phyloP scores from a whole-genome alignment of 1,140 invertebrate genomes.

The Zaprionus inermis region DNA sequence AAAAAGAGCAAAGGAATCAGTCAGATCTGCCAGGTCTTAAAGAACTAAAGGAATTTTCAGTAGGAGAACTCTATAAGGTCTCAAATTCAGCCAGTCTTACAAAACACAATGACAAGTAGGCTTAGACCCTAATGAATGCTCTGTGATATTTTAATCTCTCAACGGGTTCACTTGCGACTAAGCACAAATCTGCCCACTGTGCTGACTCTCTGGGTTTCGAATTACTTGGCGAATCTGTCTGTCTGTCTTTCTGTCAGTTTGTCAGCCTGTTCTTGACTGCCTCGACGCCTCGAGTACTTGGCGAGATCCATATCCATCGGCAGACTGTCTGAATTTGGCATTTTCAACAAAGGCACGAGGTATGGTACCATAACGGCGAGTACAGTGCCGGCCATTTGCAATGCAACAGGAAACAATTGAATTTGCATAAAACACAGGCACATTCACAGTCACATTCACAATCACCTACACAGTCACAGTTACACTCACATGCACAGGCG shows the following conservation, averaged over 20 bases:
- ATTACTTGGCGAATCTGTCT: neutral
- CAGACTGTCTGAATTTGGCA: slow-evolving; percentile 34
- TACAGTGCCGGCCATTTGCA: slow-evolving; percentile 59
- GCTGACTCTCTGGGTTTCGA: neutral
- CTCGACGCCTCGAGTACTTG: slow-evolving; percentile 28
- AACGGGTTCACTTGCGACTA: neutral
- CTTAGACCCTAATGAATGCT: neutral
- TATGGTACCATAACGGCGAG: slow-evolving; percentile 18
- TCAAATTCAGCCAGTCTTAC: too few relatives aligned
- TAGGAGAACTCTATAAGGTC: too few relatives aligned
- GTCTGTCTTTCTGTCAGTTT: neutral
- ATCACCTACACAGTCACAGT: neutral
- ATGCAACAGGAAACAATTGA: slow-evolving; percentile 80
- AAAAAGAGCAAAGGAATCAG: too few relatives aligned
- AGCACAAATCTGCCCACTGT: neutral
- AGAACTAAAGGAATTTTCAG: too few relatives aligned
- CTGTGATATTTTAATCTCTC: neutral
- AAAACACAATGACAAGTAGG: neutral
- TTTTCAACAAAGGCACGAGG: slow-evolving; percentile 7
- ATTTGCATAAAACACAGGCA: slow-evolving; percentile 77
- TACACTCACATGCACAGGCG: slow-evolving; percentile 6
- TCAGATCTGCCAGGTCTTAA: too few relatives aligned
- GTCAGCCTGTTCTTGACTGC: neutral
- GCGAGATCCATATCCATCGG: slow-evolving; percentile 25
- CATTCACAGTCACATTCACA: neutral